Percentiles rank a stretch among this genome's conserved stretches.
phyloP scores from a whole-genome alignment of 1,140 invertebrate genomes.

The Drosophila pruinosa region DNA sequence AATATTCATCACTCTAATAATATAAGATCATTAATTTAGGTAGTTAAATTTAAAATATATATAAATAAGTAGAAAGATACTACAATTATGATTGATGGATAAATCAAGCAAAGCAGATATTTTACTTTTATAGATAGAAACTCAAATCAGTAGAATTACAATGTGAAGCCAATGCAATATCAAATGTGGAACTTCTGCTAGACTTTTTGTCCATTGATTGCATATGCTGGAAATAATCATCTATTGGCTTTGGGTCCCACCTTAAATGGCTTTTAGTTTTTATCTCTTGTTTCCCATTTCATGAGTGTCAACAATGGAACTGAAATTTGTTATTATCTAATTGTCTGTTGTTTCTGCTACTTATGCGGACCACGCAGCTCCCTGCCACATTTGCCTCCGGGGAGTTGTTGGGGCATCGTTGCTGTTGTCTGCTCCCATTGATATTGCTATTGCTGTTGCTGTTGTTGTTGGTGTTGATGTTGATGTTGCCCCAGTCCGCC shows the following conservation, averaged over 20 bases:
- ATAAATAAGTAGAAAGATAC: no score
- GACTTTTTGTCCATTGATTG: background rate
- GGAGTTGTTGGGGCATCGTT: constrained; percentile 6
- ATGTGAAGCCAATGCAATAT: background rate
- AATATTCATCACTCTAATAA: no score
- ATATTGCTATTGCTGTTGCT: background rate
- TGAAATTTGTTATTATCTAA: constrained; percentile 52
- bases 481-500: background rate
- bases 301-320: constrained; percentile 37
- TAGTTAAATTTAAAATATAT: no score
- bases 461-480: background rate
- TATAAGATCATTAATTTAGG: no score
- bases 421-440: background rate
- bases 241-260: background rate
- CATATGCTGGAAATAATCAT: background rate
- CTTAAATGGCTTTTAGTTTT: constrained; percentile 18
- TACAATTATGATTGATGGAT: no score
- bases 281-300: constrained; percentile 23
- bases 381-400: constrained; percentile 11
- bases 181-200: background rate
- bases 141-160: no score
- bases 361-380: constrained; percentile 4
- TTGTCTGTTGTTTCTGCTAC: constrained; percentile 32
- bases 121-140: no score
- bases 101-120: no score